Percentiles rank a stretch among this genome's conserved stretches.
These are phyloP conservation scores for Triops cancriformis DNA, from an alignment of 1,140 invertebrate species.

Conservation along the genomic window DNA sequence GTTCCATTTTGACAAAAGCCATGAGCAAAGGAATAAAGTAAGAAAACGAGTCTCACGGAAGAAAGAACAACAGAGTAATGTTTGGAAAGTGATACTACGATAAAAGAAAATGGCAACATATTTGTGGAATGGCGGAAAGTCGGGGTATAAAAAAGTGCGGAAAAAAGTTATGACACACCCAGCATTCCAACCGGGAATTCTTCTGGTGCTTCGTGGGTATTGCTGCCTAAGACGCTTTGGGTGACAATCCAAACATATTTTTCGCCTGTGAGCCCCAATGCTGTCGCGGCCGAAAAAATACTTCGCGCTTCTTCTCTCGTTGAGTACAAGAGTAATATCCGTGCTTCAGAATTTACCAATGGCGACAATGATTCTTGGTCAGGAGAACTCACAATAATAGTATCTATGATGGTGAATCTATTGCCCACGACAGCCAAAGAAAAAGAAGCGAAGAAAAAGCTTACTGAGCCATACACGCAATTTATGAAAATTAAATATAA, in stretches of 20 bases:
- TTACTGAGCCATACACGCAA: background rate
- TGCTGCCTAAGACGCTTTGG: conserved; percentile 77
- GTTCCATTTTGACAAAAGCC: no score
- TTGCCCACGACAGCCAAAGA: conserved; percentile 16
- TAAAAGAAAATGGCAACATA: background rate
- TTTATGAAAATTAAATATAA: background rate
- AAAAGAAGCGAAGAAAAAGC: background rate
- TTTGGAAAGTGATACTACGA: background rate
- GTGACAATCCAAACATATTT: conserved; percentile 96
- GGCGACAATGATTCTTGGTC: conserved; percentile 52
- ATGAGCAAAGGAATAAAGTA: no score
- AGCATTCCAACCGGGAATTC: conserved; percentile 88
- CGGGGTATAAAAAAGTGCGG: background rate
- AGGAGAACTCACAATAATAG: conserved; percentile 58
- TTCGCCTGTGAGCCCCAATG: conserved; percentile 79
- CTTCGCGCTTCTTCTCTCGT: conserved; percentile 74
- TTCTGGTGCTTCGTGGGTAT: conserved; percentile 50
- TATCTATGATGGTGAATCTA: conserved; percentile 70
- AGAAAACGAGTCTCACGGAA: background rate
- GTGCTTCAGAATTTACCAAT: conserved; percentile 78
- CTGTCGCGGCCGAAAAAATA: conserved; percentile 69
- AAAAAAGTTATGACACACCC: conserved; percentile 50
- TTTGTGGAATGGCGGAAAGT: background rate
- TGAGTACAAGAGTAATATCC: conserved; percentile 87
- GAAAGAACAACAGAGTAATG: background rate